Evolutionary conservation across 92 coral and sea anemone species (phyloP), one percentile per base, ranked within the genome.

Genomic region (Galaxea fascicularis): DNA sequence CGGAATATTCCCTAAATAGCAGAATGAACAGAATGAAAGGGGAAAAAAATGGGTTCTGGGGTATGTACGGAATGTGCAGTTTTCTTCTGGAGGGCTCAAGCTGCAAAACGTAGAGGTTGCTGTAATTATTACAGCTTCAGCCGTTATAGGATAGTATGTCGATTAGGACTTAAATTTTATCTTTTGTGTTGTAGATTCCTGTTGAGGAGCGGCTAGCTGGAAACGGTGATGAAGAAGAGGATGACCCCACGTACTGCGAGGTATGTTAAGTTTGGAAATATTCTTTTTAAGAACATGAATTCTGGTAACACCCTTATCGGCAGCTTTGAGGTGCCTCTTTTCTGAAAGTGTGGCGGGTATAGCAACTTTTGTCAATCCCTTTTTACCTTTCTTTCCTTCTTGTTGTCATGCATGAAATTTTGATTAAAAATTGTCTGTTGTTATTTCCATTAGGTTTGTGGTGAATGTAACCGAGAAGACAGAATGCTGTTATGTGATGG

Each of bases 241-340:
- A 96, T 64, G 95, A 93, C 62, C 98, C 98, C 14, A 96, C 98
- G 0, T 86, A 75, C 52, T 95, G 98, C 71, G 94, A 95, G 98
- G 98, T 95, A 81, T 25, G 35, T 62, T 62, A 4, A 49, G 56
- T 49, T 49, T 49, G 56, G 56, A 15, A 15, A 49, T 29, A 35
- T 9, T 35, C 41, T 35, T 6, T 35, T 2, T 35, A 35, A 2
- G 41, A 35, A 6, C n/a, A n/a, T n/a, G n/a, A n/a, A n/a, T n/a
- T n/a, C n/a, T n/a, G n/a, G n/a, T n/a, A n/a, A n/a, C n/a, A n/a
- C n/a, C n/a, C n/a, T n/a, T n/a, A n/a, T n/a, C n/a, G n/a, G n/a
- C n/a, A n/a, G n/a, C 6, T 35, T 35, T 35, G 3, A 35, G 6
- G 6, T 35, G 6, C 41, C 2, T 35, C 41, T 35, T 35, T 6